Evolutionary conservation across 2,113 vertebrate species (phyloP), one percentile per base, ranked within the genome.

Genomic region (Microcebus murinus): DNA sequence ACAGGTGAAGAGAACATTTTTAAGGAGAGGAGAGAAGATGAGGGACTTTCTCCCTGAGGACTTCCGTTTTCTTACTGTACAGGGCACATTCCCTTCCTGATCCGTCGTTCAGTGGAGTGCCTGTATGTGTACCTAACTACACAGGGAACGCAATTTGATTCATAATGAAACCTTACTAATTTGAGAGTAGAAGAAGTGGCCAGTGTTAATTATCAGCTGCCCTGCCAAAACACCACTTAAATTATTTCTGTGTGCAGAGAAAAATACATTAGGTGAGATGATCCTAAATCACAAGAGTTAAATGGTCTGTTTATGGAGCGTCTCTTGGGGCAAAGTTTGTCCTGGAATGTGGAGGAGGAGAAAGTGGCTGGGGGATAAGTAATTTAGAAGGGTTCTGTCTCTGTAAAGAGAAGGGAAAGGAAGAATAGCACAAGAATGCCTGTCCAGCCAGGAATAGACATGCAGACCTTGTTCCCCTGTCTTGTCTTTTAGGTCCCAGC

Each of bases 131-230:
- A 27, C 36, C 23, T 13, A 4, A 45, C 57, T n/a, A 31, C n/a
- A 17, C 31, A 42, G n/a, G 48, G n/a, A 67, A 17, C 76, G 7
- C 42, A 61, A 21, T 88, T 86, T 85, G 52, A 65, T 57, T 45
- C 3, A n/a, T 25, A 74, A 92, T 65, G 14, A 86, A 68, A 31
- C 34, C 36, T 52, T 23, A 14, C 57, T 95, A 45, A 79, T 83
- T 91, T 55, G 59, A 48, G 79, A 77, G 45, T 97, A n/a, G 90
- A 63, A 48, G 81, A 87, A 29, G 57, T 80, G 25, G 55, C 94
- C 18, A 12, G 14, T 79, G 48, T 67, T 86, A 77, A 63, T 91
- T 91, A 70, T 31, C 14, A 50, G 27, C 81, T 45, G 15, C 73
- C 42, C 36, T 36, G 77, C 17, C 74, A 70, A 68, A 63, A 18